phyloP scores from a whole-genome alignment of 2,113 vertebrate genomes.

The Potamarius usumacintae region DNA sequence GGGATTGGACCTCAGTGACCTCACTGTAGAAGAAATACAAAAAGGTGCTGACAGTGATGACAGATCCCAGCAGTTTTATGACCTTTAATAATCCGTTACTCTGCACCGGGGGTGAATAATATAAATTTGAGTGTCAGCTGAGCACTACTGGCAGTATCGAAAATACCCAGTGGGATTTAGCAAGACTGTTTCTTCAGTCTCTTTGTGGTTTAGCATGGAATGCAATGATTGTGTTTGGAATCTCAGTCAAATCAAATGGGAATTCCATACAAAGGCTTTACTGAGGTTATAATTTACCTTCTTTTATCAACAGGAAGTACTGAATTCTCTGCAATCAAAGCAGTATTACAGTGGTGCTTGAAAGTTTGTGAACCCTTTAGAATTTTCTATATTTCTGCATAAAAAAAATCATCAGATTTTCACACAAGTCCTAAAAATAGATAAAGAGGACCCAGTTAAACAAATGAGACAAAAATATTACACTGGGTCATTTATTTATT shows the following conservation, averaged over 20 bases:
- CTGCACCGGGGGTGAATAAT: conserved; percentile 41
- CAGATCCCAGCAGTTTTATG: conserved; percentile 52
- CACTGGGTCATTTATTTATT: no score
- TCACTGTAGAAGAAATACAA: conserved; percentile 33
- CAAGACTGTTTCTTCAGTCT: neutral
- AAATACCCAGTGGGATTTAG: conserved; percentile 46
- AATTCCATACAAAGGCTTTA: neutral
- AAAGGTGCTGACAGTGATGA: conserved; percentile 35
- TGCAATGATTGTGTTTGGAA: neutral
- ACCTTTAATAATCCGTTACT: conserved; percentile 54
- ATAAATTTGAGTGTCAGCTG: conserved; percentile 44
- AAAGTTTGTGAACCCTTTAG: no score
- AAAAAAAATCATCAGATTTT: no score
- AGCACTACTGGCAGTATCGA: conserved; percentile 32
- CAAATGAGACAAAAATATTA: no score
- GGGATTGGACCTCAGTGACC: conserved; percentile 33
- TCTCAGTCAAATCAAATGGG: neutral
- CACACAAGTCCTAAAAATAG: no score
- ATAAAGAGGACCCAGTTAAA: no score
- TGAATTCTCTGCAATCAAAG: neutral
- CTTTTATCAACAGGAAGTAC: neutral
- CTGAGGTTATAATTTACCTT: neutral
- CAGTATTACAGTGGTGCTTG: no score
- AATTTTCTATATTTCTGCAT: no score
- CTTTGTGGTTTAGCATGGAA: neutral